Base-by-base conservation (phyloP, 35 echinoderm and acorn worm species). In the Apostichopus californicus region DNA sequence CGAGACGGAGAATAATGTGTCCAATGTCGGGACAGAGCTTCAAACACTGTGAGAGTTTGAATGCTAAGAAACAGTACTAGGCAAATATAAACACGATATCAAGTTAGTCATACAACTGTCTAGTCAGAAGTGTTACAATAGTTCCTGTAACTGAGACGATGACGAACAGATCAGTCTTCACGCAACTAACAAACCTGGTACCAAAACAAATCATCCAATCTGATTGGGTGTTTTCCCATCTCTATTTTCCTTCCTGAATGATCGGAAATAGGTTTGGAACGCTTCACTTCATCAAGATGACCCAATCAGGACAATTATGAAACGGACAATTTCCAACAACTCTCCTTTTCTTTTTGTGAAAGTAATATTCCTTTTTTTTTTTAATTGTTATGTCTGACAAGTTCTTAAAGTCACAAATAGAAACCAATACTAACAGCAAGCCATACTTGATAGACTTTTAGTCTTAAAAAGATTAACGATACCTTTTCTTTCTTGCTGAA, bases 201-300 rank as follows among this genome's bases (percentile, higher is more conserved):
- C 71, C 71, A 75, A 75, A 75, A 75, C 71, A 75, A 75, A 75
- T 13, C 71, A 14, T 22, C 17, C 14, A 18, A 75, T 22, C n/a
- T 18, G 71, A 75, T n/a, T 75, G 71, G 71, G 71, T 75, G 71
- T 75, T 20, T 75, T 75, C 71, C 71, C 20, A 8, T 6, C 21
- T 6, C 15, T 75, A 18, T 75, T 75, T 75, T 75, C 71, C 71
- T 75, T 75, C 71, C 71, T 75, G 71, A 75, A 75, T 75, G 71
- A 75, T 75, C 71, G 71, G 71, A 75, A 75, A n/a, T 68, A 22
- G 21, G 11, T 75, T 22, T 75, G 6, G 7, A 75, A 1, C 71
- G 71, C 71, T 75, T 22, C 71, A 75, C 71, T 22, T 20, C 71
- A n/a, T 18, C 15, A 8, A 75, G 71, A n/a, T 75, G 71, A 75